phyloP scores from a whole-genome alignment of 64 coral and sea anemone genomes.

The Montipora efflorescens region DNA sequence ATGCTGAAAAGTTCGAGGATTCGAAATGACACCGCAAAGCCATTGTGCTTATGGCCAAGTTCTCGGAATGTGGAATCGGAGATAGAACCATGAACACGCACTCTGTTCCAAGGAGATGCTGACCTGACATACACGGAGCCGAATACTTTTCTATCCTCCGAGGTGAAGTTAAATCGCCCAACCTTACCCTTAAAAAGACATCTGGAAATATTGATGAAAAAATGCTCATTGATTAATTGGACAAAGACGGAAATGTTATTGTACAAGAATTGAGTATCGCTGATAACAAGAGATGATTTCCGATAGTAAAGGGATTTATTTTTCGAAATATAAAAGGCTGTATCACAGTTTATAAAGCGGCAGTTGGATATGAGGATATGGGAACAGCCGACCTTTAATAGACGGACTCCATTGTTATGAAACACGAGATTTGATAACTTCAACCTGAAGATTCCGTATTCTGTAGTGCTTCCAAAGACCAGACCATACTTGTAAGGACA shows the following conservation, averaged over 20 bases:
- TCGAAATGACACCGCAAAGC: not conserved
- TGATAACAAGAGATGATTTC: not conserved
- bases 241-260: not conserved
- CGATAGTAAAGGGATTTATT: not conserved
- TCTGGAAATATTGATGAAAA: not conserved
- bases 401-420: not conserved
- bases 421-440: constrained; percentile 12
- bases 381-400: not conserved
- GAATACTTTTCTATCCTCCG: not conserved
- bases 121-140: not conserved
- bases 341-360: not conserved
- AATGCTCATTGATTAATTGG: not conserved
- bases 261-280: not conserved
- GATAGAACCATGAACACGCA: not conserved
- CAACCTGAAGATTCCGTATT: too few relatives aligned
- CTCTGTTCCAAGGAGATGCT: not conserved
- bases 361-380: not conserved
- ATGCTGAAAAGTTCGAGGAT: not conserved
- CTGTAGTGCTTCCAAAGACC: too few relatives aligned
- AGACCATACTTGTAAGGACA: not conserved
- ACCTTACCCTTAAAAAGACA: not conserved
- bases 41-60: not conserved
- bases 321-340: not conserved
- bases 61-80: not conserved
- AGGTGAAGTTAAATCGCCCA: not conserved